Conservation (phyloP, 2,797 vertebrate species). For the Fringilla coelebs region DNA sequence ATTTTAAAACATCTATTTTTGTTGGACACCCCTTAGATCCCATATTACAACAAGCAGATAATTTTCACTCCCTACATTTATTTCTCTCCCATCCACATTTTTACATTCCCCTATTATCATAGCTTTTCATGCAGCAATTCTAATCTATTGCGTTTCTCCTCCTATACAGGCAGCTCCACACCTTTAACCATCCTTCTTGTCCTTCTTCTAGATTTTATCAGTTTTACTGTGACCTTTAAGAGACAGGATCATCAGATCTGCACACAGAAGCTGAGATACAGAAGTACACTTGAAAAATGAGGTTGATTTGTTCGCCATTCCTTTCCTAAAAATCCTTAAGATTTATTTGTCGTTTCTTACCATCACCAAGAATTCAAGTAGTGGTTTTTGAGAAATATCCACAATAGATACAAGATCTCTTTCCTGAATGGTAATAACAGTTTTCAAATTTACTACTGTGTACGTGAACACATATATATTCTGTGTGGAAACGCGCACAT, state of each 20-base stretch:
- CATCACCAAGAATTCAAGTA: neutral
- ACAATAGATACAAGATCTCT: neutral
- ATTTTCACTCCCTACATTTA: neutral
- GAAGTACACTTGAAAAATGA: neutral
- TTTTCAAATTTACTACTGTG: neutral
- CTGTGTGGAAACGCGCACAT: neutral
- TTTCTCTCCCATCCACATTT: neutral
- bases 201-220: neutral
- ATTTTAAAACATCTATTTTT: neutral
- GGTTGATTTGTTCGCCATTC: neutral
- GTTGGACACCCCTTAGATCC: neutral
- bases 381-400: neutral
- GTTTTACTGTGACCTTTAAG: neutral
- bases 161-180: neutral
- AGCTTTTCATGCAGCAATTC: neutral
- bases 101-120: neutral
- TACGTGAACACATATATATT: rapidly evolving
- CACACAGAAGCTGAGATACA: neutral
- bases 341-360: neutral
- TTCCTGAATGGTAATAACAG: neutral
- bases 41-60: neutral
- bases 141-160: neutral
- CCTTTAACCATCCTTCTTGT: neutral
- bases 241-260: conserved; percentile 18
- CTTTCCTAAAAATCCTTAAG: neutral